Base-by-base conservation (phyloP, 2,113 vertebrate species). In the Tyto alba region DNA sequence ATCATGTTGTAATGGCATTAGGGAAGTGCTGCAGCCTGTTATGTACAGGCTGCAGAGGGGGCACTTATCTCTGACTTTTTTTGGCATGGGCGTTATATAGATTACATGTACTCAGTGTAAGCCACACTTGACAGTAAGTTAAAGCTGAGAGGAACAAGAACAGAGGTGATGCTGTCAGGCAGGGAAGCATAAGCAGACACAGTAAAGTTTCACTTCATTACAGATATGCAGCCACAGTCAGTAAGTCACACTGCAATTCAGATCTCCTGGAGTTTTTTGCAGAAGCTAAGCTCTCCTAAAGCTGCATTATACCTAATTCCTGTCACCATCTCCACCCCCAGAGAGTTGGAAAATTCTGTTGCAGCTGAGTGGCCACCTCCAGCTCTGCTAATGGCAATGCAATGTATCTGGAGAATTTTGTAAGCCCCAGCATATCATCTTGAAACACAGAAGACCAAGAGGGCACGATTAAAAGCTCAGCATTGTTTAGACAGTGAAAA, bases 51-150 rank as follows among this genome's bases (percentile, higher is more conserved):
- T 56, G 26, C 53, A 55, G 62, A 71, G 52, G 56, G 13, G 41
- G 25, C 40, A 15, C 30, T 79, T 79, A 23, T 53, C 50, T 79
- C 59, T n/a, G 18, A 13, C 34, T 41, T 66, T 85, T 69, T 20
- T 38, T 1, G 0, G 25, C 22, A 10, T 15, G n/a, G 50, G 80
- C 41, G 34, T 52, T 48, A 6, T 7, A 32, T 1, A 69, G 53
- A 40, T 67, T 20, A 32, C 10, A 2, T 1, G 27, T 13, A 45
- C 62, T 64, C 21, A 12, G 10, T 8, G 7, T 7, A 72, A 71
- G 30, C 40, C 69, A 48, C 36, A 3, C 27, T 64, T 30, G 13
- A 48, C 7, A 32, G 36, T 0, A 0, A 47, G 8, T 18, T 40
- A 62, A 79, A 90, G 55, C 71, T 41, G 43, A 60, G 27, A 1